Evolutionary conservation across 2,888 invertebrate species (phyloP).

Genomic region (Drosophila rellima): DNA sequence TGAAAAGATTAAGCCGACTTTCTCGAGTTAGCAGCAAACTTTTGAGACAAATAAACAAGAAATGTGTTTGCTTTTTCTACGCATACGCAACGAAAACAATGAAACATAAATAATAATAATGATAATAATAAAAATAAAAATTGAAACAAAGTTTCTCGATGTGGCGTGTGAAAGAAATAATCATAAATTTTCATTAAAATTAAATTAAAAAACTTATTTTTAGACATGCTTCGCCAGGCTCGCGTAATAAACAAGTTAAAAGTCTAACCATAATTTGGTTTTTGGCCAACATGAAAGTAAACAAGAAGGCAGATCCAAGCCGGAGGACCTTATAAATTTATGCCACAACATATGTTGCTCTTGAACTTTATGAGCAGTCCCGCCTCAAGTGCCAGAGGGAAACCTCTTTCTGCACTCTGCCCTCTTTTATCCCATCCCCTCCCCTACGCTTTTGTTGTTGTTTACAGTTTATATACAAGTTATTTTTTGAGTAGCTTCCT

Average conservation of each 20-base stretch:
- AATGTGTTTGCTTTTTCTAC: conserved; percentile 12
- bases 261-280: conserved; percentile 84
- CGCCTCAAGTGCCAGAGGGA: conserved; percentile 4
- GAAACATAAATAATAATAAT: conserved; percentile 1
- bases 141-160: conserved; percentile 28
- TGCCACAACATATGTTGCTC: conserved; percentile 81
- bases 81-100: conserved; percentile 5
- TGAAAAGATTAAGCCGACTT: conserved; percentile 49
- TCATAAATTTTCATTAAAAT: conserved; percentile 81
- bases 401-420: conserved; percentile 15
- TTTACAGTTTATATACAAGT: conserved; percentile 74
- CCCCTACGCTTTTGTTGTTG: conserved; percentile 37
- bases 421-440: not conserved
- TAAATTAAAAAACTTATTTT: conserved; percentile 78
- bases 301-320: conserved; percentile 26
- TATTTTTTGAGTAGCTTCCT: conserved; percentile 77
- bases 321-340: conserved; percentile 72
- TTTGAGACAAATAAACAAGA: conserved; percentile 61
- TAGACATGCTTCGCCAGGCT: conserved; percentile 30
- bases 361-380: conserved; percentile 66
- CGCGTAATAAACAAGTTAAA: conserved; percentile 83
- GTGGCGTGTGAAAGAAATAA: conserved; percentile 76
- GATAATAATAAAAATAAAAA: not conserved
- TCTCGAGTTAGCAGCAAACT: conserved; percentile 45
- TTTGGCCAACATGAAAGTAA: conserved; percentile 68